Conservation (phyloP, 2,797 vertebrate species). For the Pseudochirops corinnae region DNA sequence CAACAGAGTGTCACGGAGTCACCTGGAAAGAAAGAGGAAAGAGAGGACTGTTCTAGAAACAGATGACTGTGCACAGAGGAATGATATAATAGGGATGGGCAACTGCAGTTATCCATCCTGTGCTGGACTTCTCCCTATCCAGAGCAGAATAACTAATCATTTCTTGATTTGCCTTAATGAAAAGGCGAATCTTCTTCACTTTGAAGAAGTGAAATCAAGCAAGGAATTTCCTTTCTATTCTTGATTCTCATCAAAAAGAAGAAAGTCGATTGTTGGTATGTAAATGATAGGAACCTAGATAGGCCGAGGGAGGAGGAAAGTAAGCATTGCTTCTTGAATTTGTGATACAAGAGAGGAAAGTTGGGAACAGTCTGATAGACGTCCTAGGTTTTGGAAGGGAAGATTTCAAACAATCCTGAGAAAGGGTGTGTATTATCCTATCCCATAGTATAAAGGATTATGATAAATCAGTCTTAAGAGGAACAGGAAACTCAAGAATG, state of each 20-base stretch:
- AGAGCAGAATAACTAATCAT: neutral
- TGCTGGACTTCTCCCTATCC: neutral
- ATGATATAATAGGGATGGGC: neutral
- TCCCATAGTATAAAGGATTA: neutral
- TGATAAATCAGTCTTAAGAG: no score
- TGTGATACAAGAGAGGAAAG: neutral
- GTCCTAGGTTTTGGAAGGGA: neutral
- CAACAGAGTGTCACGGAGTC: neutral
- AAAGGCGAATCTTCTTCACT: neutral
- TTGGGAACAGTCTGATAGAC: no score
- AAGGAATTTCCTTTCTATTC: neutral
- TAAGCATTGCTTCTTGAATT: neutral
- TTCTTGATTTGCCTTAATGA: neutral
- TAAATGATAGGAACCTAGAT: neutral
- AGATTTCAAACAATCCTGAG: neutral
- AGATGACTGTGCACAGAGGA: neutral
- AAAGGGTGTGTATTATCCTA: neutral
- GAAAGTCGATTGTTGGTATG: neutral
- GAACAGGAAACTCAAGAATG: no score
- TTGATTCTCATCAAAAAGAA: neutral
- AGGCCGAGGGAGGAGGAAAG: neutral
- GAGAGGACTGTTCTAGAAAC: neutral
- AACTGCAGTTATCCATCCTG: neutral
- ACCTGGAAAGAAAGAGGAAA: neutral
- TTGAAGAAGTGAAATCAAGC: neutral